Conservation (phyloP, 2,888 invertebrate genomes). For the Drosophila monieri region DNA sequence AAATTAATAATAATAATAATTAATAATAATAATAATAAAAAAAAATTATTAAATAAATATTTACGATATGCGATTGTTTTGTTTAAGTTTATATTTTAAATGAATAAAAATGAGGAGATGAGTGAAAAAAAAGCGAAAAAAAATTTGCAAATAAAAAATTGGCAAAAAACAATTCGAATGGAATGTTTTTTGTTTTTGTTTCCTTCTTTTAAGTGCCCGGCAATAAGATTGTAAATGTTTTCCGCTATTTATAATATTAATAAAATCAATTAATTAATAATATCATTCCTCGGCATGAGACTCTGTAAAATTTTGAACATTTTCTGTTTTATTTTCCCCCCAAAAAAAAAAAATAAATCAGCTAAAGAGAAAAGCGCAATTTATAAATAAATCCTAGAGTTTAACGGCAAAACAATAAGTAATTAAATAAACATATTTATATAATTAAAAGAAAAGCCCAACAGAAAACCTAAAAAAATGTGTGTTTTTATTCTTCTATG, state of each 20-base stretch:
- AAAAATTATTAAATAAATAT: constrained; percentile 49
- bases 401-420: constrained; percentile 70
- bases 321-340: constrained; percentile 43
- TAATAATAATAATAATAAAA: constrained; percentile 52
- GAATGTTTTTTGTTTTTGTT: constrained; percentile 44
- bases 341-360: constrained; percentile 32
- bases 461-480: constrained; percentile 16
- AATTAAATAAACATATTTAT: constrained; percentile 75
- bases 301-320: constrained; percentile 17
- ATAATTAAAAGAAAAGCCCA: constrained; percentile 63
- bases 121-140: constrained; percentile 29
- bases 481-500: neutral
- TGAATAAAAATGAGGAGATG: constrained; percentile 34
- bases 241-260: constrained; percentile 57
- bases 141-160: constrained; percentile 28
- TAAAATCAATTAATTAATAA: constrained; percentile 31
- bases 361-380: constrained; percentile 31
- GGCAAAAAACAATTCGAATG: constrained; percentile 17
- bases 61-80: constrained; percentile 74
- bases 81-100: constrained; percentile 72
- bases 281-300: constrained; percentile 15
- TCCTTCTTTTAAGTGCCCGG: constrained; percentile 62
- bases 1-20: constrained; percentile 60
- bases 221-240: constrained; percentile 81
- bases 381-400: constrained; percentile 49